A percentile compares a stretch with the other conserved stretches of the same genome.
phyloP scores from a whole-genome alignment of 2,113 vertebrate species.

The Suricata suricatta region DNA sequence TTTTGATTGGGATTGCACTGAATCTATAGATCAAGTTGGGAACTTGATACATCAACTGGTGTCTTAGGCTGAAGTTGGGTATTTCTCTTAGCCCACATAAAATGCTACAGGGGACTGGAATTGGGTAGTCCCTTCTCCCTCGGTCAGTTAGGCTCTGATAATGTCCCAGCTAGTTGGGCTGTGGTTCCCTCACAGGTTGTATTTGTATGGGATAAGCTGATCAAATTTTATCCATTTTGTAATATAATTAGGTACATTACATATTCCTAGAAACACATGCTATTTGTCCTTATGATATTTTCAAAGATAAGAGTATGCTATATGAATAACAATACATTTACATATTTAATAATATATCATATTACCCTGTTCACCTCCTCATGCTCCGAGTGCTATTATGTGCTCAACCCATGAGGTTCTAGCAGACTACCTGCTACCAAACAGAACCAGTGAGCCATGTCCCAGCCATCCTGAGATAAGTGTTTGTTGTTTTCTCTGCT shows the following conservation, averaged over 20 bases:
- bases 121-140: background rate
- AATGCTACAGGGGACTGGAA: background rate
- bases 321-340: background rate
- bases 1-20: background rate
- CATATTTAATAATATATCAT: background rate
- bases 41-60: background rate
- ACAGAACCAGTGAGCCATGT: background rate
- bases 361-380: background rate
- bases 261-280: background rate
- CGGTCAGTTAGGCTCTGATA: background rate
- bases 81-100: background rate
- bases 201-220: background rate
- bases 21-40: background rate
- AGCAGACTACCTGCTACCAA: background rate
- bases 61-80: background rate
- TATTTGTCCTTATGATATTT: background rate
- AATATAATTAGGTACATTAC: background rate
- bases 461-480: background rate
- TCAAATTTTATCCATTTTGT: slow-evolving; percentile 6
- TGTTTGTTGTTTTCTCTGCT: background rate
- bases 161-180: background rate
- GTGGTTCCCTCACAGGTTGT: background rate
- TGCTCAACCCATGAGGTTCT: background rate
- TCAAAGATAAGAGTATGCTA: background rate
- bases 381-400: background rate